Evolutionary conservation across 2,113 vertebrate species (phyloP).

Genomic region (Mesitornis unicolor): DNA sequence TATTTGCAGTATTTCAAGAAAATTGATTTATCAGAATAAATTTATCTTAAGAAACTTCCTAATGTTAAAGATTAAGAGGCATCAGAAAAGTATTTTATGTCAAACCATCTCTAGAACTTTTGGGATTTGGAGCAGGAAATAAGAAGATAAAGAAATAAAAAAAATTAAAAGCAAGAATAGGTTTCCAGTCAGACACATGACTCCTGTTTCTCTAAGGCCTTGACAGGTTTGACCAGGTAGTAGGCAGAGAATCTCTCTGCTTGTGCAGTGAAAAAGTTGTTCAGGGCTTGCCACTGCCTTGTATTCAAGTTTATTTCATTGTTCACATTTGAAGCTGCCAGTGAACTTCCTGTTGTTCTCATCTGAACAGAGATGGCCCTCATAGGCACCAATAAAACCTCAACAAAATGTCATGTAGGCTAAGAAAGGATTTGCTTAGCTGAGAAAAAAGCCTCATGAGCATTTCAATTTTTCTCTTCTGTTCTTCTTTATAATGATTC

Average conservation of each 20-base stretch:
- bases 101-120: not conserved
- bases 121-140: not conserved
- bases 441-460: not conserved
- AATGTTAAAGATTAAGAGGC: not conserved
- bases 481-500: not conserved
- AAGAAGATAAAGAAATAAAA: not conserved
- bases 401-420: not conserved
- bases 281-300: not conserved
- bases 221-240: not conserved
- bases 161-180: not conserved
- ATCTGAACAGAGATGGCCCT: not conserved
- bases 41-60: not conserved
- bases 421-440: not conserved
- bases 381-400: not conserved
- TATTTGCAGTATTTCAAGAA: not conserved
- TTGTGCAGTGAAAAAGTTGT: not conserved
- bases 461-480: not conserved
- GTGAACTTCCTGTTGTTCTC: not conserved
- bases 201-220: not conserved
- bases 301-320: not conserved
- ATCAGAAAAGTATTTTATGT: not conserved
- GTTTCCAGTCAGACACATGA: not conserved
- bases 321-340: fast-evolving
- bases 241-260: not conserved
- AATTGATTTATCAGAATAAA: not conserved